Percentiles rank a stretch among this genome's conserved stretches.
phyloP scores from a whole-genome alignment of 2,888 invertebrate species.

The Drosophila niveifrons region DNA sequence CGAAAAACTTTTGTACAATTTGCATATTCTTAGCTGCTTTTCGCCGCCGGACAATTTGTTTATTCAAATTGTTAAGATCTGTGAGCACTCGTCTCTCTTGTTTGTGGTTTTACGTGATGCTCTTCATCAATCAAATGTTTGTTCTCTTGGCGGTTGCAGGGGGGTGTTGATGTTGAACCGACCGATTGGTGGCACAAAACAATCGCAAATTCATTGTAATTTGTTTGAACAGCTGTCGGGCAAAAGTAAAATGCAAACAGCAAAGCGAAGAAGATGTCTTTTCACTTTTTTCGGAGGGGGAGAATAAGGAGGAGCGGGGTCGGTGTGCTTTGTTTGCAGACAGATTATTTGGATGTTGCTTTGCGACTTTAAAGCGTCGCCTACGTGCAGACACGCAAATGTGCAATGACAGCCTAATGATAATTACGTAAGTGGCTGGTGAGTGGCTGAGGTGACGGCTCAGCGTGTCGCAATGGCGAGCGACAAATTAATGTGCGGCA shows the following conservation, averaged over 20 bases:
- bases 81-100: slow-evolving; percentile 20
- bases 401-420: slow-evolving; percentile 62
- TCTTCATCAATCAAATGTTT: slow-evolving; percentile 77
- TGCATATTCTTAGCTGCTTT: slow-evolving; percentile 46
- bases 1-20: slow-evolving; percentile 37
- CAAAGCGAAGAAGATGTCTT: slow-evolving; percentile 21
- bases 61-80: slow-evolving; percentile 71
- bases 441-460: slow-evolving; percentile 30
- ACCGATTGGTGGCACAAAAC: slow-evolving; percentile 46
- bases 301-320: neutral
- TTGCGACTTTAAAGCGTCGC: slow-evolving; percentile 52
- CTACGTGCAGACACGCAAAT: slow-evolving; percentile 71
- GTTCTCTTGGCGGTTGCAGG: slow-evolving; percentile 2
- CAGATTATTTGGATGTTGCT: slow-evolving; percentile 53
- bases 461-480: slow-evolving; percentile 36
- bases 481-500: slow-evolving; percentile 19
- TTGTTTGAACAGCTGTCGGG: slow-evolving; percentile 76
- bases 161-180: neutral
- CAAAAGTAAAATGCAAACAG: slow-evolving; percentile 47
- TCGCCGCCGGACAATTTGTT: slow-evolving; percentile 58
- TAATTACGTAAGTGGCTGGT: slow-evolving; percentile 59
- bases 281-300: neutral
- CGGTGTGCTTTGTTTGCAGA: slow-evolving; percentile 52
- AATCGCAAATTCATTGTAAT: slow-evolving; percentile 80
- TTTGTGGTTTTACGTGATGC: slow-evolving; percentile 47